Evolutionary conservation across 1,140 invertebrate species (phyloP).

Genomic region (Zaprionus vittiger): DNA sequence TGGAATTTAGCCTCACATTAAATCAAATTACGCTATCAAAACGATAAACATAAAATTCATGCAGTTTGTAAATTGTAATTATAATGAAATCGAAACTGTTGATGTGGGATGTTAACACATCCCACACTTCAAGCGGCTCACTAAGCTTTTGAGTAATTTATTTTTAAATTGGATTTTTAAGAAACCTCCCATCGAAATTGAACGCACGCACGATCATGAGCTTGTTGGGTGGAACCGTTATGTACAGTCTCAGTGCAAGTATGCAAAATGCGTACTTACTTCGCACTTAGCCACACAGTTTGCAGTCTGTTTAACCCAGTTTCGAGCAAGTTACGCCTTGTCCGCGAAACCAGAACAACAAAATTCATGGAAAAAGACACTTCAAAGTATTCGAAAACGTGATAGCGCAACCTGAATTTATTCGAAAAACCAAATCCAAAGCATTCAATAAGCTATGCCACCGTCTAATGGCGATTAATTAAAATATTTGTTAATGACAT

Average conservation of each 20-base stretch:
- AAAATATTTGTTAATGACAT: conserved; percentile 74
- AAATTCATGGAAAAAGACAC: conserved; percentile 25
- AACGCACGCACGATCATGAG: background rate
- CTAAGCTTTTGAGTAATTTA: background rate
- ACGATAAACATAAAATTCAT: too few species aligned
- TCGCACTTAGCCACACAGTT: conserved; percentile 31
- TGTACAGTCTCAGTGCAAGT: conserved; percentile 1
- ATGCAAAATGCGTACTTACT: conserved; percentile 39
- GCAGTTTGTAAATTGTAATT: background rate
- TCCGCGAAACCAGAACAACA: conserved; percentile 37
- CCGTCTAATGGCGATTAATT: conserved; percentile 72
- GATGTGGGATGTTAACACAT: background rate
- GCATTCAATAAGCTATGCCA: conserved; percentile 48
- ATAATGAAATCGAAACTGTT: background rate
- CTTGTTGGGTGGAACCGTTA: background rate
- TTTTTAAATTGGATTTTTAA: background rate
- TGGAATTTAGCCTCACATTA: too few species aligned
- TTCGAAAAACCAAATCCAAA: conserved; percentile 4
- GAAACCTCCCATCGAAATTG: background rate
- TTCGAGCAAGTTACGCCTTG: conserved; percentile 62
- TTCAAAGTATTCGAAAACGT: conserved; percentile 40
- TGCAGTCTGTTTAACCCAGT: conserved; percentile 58
- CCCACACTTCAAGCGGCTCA: background rate
- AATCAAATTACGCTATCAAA: too few species aligned
- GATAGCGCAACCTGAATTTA: conserved; percentile 66